phyloP scores from a whole-genome alignment of 1,140 invertebrate species.

The Lepidurus arcticus region DNA sequence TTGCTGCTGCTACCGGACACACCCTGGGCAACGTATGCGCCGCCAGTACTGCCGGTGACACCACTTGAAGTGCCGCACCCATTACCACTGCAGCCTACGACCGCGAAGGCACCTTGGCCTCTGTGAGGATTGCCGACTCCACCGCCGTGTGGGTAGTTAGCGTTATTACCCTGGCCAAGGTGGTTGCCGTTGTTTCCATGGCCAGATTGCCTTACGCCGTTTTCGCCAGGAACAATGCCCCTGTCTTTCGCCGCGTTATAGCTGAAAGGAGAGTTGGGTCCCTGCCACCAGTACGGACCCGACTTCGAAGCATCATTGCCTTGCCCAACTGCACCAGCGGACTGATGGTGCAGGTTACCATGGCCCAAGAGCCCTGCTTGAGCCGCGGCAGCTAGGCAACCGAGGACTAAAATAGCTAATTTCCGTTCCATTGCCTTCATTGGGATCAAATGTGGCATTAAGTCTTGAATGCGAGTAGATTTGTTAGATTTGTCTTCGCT shows the following conservation, averaged over 20 bases:
- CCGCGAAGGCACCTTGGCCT: neutral
- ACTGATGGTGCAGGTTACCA: neutral
- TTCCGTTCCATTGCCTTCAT: neutral
- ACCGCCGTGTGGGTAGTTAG: neutral
- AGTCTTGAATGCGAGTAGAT: neutral
- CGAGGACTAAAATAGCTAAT: neutral
- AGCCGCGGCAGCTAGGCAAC: neutral
- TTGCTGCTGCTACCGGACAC: neutral
- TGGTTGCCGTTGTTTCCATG: neutral
- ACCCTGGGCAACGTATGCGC: neutral
- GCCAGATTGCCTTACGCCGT: neutral
- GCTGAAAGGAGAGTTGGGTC: conserved; percentile 33
- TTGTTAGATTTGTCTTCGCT: neutral
- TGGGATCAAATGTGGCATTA: neutral
- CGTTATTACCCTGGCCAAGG: neutral
- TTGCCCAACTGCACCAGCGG: neutral
- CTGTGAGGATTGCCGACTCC: neutral
- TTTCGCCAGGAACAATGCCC: conserved; percentile 19
- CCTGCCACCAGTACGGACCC: conserved; percentile 34
- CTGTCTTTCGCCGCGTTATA: conserved; percentile 24
- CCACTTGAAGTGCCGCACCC: neutral
- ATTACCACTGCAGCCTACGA: conserved; percentile 29
- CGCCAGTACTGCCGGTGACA: neutral
- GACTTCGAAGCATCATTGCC: neutral
- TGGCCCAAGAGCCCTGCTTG: neutral